Base-by-base conservation (phyloP, 2,113 vertebrate species). In the Anolis sagrei region DNA sequence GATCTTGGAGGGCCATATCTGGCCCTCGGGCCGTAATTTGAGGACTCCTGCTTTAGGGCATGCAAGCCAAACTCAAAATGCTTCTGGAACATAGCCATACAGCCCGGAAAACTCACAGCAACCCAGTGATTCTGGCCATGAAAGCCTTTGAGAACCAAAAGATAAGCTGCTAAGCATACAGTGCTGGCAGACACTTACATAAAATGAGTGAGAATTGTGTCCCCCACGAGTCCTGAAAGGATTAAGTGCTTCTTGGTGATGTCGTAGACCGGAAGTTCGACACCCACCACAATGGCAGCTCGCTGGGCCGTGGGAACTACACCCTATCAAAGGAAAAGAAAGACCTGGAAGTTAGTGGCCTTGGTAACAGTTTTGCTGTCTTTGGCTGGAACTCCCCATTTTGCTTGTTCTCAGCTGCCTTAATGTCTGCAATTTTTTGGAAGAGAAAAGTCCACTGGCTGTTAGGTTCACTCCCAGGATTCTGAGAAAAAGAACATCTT, bases 231-330 rank as follows among this genome's bases (percentile, higher is more conserved):
- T 83, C 97, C 97, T 0, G 98, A 99, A 84, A 98, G 80, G 90
- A 99, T 98, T 84, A 99, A 94, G 81, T 98, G 97, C 92, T 99
- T 99, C 95, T 99, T 99, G 84, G 98, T 98, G 93, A 99, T 97
- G 93, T 99, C 98, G 1, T 99, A 99, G 81, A 98, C 97, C 0
- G 98, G 98, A 75, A 99, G 94, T 89, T 99, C 98, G 18, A 99
- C 98, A 7, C 98, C 98, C 0, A 98, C 98, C 87, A 99, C 98
- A 0, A 98, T 98, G 82, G 98, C 98, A 0, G 98, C 98, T 85
- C 98, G 94, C 93, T 99, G 98, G 75, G 98, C 98, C 1, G 98
- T 99, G 16, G 98, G 97, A 51, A 98, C 98, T 18, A 99, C 98
- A 1, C 98, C 98, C 98, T 99, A 91, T 4, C 77, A 88, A 70